Percentiles rank a stretch among this genome's conserved stretches.
Evolutionary conservation across 1,140 invertebrate genomes (phyloP).

Genomic region (Eueides isabella): DNA sequence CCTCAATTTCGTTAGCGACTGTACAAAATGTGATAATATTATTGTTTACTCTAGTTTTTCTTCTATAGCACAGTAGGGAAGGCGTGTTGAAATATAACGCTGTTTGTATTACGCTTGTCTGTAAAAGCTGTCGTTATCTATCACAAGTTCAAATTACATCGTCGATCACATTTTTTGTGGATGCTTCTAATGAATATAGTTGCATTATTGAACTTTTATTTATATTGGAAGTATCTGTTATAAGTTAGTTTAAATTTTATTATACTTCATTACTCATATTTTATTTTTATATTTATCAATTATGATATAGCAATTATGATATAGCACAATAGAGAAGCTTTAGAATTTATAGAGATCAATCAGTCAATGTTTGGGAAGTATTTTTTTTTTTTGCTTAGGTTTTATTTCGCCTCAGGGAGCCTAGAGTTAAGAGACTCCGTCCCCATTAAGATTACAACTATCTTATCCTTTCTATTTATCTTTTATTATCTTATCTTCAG

Average conservation of each 20-base stretch:
- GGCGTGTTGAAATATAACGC: conserved; percentile 14
- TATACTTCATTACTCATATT: too few species aligned
- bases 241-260: background rate
- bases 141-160: conserved; percentile 20
- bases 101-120: conserved; percentile 1
- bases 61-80: background rate
- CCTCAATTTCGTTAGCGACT: background rate
- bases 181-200: background rate
- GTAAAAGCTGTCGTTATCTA: conserved; percentile 10
- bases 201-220: background rate
- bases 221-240: background rate
- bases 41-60: conserved; percentile 21
- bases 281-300: too few species aligned
- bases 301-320: too few species aligned
- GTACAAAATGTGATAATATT: background rate
- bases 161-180: background rate
- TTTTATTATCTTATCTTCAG: too few species aligned
- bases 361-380: too few species aligned
- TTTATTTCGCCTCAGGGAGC: too few species aligned
- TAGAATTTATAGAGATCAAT: too few species aligned
- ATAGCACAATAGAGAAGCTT: too few species aligned
- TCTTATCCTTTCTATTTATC: too few species aligned
- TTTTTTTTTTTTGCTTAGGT: too few species aligned
- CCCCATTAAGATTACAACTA: too few species aligned
- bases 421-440: too few species aligned